phyloP scores from a whole-genome alignment of 2,888 invertebrate genomes.

The Drosophila barbarae region DNA sequence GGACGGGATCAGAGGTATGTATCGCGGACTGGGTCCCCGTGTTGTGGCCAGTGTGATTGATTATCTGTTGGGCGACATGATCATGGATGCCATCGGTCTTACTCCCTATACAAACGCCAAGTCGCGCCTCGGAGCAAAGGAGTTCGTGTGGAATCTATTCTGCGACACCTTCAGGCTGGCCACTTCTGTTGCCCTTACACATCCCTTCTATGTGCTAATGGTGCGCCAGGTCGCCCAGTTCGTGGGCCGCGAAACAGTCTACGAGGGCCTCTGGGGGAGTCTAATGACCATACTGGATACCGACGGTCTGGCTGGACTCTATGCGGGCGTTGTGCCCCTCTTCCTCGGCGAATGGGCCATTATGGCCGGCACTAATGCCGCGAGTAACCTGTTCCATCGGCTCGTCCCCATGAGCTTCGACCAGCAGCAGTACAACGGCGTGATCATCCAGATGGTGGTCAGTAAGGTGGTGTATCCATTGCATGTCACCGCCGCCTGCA shows the following conservation, averaged over 20 bases:
- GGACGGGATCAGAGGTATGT: conserved; percentile 50
- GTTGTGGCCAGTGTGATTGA: conserved; percentile 11
- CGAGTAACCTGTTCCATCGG: conserved; percentile 23
- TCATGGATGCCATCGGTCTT: conserved; percentile 32
- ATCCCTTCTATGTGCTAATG: conserved; percentile 56
- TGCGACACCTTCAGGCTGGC: conserved; percentile 31
- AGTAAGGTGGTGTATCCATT: conserved; percentile 46
- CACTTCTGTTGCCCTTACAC: conserved; percentile 45
- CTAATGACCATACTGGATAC: conserved; percentile 5
- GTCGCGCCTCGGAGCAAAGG: neutral
- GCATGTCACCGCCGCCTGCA: conserved; percentile 54
- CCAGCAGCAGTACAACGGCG: conserved; percentile 31
- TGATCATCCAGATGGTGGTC: conserved; percentile 43
- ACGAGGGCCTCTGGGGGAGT: conserved; percentile 27
- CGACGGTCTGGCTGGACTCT: conserved; percentile 42
- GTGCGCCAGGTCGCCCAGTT: conserved; percentile 63
- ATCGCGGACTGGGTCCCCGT: conserved; percentile 48
- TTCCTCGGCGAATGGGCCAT: conserved; percentile 47
- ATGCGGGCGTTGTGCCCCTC: conserved; percentile 51
- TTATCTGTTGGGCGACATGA: conserved; percentile 5
- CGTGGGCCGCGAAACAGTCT: conserved; percentile 44
- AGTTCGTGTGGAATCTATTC: conserved; percentile 30
- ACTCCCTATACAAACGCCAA: neutral
- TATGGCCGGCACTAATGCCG: conserved; percentile 33
- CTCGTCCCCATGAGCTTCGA: neutral